Evolutionary conservation across 2,797 vertebrate species (phyloP).

Genomic region (Pseudochaenichthys georgianus): DNA sequence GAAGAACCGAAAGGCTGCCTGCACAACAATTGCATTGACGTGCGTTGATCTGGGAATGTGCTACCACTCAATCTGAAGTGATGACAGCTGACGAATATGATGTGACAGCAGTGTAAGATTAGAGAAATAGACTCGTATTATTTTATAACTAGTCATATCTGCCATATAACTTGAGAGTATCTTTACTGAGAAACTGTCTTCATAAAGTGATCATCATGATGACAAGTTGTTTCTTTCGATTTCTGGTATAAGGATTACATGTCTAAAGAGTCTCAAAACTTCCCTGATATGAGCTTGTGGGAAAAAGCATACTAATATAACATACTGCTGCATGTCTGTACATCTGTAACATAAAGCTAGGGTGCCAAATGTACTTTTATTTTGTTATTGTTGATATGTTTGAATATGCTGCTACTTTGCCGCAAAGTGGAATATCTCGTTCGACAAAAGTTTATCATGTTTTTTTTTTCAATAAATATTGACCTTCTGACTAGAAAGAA

Average conservation of each 20-base stretch:
- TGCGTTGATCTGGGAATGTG: constrained; percentile 41
- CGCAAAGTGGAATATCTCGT: no score
- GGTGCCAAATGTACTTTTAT: no score
- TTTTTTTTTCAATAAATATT: no score
- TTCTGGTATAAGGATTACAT: constrained; percentile 37
- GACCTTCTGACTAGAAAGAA: no score
- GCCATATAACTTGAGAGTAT: constrained; percentile 47
- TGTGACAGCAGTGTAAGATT: constrained; percentile 44
- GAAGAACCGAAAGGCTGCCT: constrained; percentile 40
- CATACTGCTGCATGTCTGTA: constrained; percentile 11
- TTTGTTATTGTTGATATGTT: no score
- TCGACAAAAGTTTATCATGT: no score
- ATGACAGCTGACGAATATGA: constrained; percentile 60
- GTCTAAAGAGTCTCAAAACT: constrained; percentile 18
- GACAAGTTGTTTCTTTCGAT: constrained; percentile 57
- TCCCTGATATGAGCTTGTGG: constrained; percentile 19
- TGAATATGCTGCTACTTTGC: no score
- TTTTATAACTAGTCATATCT: constrained; percentile 42
- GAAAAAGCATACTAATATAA: constrained; percentile 23
- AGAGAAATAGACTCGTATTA: constrained; percentile 28
- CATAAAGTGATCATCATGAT: constrained; percentile 46
- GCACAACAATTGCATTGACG: constrained; percentile 33
- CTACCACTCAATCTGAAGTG: constrained; percentile 37
- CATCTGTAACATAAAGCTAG: no score
- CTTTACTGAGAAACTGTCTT: constrained; percentile 23